phyloP scores from a whole-genome alignment of 2,888 invertebrate species.

The Gari tellinella region DNA sequence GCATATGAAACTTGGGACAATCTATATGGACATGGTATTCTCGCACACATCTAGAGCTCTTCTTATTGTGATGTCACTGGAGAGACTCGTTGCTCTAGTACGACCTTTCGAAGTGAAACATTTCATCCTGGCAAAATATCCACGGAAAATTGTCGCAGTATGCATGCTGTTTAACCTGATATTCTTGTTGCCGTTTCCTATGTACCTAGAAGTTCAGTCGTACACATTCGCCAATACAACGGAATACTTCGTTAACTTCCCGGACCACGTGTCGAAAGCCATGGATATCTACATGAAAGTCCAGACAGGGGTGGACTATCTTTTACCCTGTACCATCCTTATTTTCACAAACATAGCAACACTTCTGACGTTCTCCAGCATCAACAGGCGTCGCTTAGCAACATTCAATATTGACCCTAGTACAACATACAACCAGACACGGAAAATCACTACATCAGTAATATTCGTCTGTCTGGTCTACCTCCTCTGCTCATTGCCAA shows the following conservation, averaged over 20 bases:
- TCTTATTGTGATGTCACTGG: slow-evolving; percentile 48
- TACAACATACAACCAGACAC: slow-evolving; percentile 18
- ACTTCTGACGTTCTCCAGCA: slow-evolving; percentile 28
- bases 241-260: slow-evolving; percentile 38
- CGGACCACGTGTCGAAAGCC: slow-evolving; percentile 2
- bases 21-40: slow-evolving; percentile 47
- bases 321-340: slow-evolving; percentile 24
- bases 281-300: slow-evolving; percentile 40
- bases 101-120: slow-evolving; percentile 36
- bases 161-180: slow-evolving; percentile 31
- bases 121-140: slow-evolving; percentile 33
- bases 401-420: slow-evolving; percentile 4
- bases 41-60: slow-evolving; percentile 26
- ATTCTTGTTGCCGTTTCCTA: slow-evolving; percentile 36
- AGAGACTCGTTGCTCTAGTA: slow-evolving; percentile 32
- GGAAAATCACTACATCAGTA: slow-evolving; percentile 41
- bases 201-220: slow-evolving; percentile 39
- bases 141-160: slow-evolving; percentile 11
- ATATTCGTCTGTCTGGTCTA: slow-evolving; percentile 38
- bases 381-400: slow-evolving; percentile 3
- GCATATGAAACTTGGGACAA: slow-evolving; percentile 46
- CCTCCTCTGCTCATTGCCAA: slow-evolving; percentile 41
- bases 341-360: slow-evolving; percentile 33
- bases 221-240: slow-evolving; percentile 22
- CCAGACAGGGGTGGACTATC: slow-evolving; percentile 44